Evolutionary conservation across 1,140 invertebrate species (phyloP).

Genomic region (Penaeus indicus): DNA sequence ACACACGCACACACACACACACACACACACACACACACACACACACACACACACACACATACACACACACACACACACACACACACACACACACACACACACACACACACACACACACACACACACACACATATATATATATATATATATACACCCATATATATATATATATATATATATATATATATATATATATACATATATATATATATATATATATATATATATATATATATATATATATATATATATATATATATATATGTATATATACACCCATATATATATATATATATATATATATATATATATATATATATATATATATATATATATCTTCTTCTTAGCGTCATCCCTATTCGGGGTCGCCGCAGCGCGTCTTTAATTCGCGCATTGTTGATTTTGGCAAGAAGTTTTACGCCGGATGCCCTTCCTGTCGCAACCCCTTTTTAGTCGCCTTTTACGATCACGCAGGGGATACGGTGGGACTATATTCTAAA

Average conservation of each 20-base stretch:
- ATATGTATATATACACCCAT: no score
- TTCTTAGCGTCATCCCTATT: no score
- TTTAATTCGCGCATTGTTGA: no score
- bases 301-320: no score
- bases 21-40: neutral
- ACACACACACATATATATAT: neutral
- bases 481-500: no score
- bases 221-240: slow-evolving; percentile 43
- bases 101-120: neutral
- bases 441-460: no score
- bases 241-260: slow-evolving; percentile 28
- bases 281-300: no score
- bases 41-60: slow-evolving; percentile 20
- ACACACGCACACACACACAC: slow-evolving; percentile 17
- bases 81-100: neutral
- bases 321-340: no score
- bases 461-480: no score
- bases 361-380: no score
- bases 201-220: slow-evolving; percentile 32
- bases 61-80: slow-evolving; percentile 18
- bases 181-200: slow-evolving; percentile 26
- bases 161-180: slow-evolving; percentile 34
- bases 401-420: no score
- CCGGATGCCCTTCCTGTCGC: no score
- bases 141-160: neutral